phyloP scores from a whole-genome alignment of 2,888 invertebrate species.

The Pteria penguin region DNA sequence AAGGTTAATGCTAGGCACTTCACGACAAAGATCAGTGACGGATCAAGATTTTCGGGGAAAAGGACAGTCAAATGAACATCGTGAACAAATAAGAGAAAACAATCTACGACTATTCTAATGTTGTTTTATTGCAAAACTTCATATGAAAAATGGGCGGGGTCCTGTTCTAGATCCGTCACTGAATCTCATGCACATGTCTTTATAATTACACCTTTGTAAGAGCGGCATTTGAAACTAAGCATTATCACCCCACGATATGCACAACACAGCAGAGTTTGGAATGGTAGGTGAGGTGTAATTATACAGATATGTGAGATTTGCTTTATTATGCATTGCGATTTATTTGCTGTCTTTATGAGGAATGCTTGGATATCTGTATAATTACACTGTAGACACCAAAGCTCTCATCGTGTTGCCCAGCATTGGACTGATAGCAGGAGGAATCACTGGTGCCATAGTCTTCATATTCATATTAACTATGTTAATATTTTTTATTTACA shows the following conservation, averaged over 20 bases:
- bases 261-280: not conserved
- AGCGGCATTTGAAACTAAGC: not conserved
- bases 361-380: not conserved
- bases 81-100: too few relatives aligned
- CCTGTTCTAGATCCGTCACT: too few relatives aligned
- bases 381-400: conserved; percentile 8
- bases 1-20: too few relatives aligned
- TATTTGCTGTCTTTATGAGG: not conserved
- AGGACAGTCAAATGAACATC: too few relatives aligned
- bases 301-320: not conserved
- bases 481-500: conserved; percentile 13
- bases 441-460: conserved; percentile 20
- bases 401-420: conserved; percentile 5
- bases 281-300: not conserved
- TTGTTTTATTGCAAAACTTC: too few relatives aligned
- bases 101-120: too few relatives aligned
- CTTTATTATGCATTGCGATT: not conserved
- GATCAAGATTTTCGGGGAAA: too few relatives aligned
- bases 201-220: not conserved
- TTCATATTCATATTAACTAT: conserved; percentile 11
- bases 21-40: too few relatives aligned
- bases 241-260: not conserved
- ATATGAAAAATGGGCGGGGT: too few relatives aligned
- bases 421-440: conserved; percentile 30
- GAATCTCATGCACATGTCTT: not conserved